Conservation (phyloP, 2,797 vertebrate genomes). For the Takifugu ocellatus region DNA sequence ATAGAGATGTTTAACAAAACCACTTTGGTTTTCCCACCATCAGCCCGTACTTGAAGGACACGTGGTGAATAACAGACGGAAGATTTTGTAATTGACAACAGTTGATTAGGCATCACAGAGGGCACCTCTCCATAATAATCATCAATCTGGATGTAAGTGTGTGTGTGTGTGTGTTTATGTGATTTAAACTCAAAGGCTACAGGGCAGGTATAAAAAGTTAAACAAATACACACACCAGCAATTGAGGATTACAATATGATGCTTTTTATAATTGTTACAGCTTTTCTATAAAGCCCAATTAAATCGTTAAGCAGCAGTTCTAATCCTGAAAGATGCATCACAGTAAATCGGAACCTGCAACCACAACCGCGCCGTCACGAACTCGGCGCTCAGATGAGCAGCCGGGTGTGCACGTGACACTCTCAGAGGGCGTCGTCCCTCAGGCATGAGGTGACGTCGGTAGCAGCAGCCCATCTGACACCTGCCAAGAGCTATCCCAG, state of each 20-base stretch:
- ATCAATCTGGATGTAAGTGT: slow-evolving; percentile 20
- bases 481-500: slow-evolving; percentile 50
- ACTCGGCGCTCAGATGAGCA: slow-evolving; percentile 18
- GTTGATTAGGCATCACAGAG: slow-evolving; percentile 42
- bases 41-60: slow-evolving; percentile 11
- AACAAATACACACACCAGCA: neutral
- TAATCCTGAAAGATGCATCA: too few relatives aligned
- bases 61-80: slow-evolving; percentile 21
- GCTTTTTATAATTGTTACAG: slow-evolving; percentile 63
- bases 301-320: too few relatives aligned
- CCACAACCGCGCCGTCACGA: slow-evolving; percentile 23
- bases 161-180: slow-evolving; percentile 34
- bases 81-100: slow-evolving; percentile 39
- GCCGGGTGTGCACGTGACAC: slow-evolving; percentile 8
- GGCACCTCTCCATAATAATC: slow-evolving; percentile 39
- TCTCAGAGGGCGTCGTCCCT: slow-evolving; percentile 41
- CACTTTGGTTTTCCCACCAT: slow-evolving; percentile 9
- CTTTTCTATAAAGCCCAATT: slow-evolving; percentile 33
- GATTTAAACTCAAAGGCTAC: slow-evolving; percentile 33
- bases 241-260: slow-evolving; percentile 24
- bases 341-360: neutral
- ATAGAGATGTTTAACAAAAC: slow-evolving; percentile 12
- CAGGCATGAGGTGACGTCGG: slow-evolving; percentile 49
- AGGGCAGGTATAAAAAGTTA: slow-evolving; percentile 20
- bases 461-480: slow-evolving; percentile 47